Evolutionary conservation across 2,797 vertebrate species (phyloP), one percentile per base, ranked within the genome.

Genomic region (Semaprochilodus insignis): DNA sequence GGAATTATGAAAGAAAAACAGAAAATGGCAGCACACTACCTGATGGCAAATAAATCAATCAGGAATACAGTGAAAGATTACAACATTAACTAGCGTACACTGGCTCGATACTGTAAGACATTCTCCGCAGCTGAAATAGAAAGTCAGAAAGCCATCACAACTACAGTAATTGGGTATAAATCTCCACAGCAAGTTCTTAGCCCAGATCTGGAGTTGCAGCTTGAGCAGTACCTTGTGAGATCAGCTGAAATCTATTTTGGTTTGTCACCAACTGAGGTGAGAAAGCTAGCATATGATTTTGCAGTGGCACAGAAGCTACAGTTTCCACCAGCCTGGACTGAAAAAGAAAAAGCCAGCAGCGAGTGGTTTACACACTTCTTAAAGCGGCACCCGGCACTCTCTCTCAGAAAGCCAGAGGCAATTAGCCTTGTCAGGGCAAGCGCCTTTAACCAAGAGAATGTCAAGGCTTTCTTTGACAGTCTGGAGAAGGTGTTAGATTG

Each of bases 241-340:
- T 31, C 31, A 31, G n/a, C n/a, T n/a, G n/a, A 83, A 16, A 83
- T 78, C n/a, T 83, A 83, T 73, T 78, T 81, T 40, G 71, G 69
- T 67, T 48, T 79, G 27, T 74, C 13, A 15, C 51, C 51, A 52
- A 52, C 11, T 52, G 7, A 52, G 51, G 51, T 79, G 14, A 79
- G 62, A 69, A 85, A 67, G 55, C 69, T 78, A 14, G 74, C 48
- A 51, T 85, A 81, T 10, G 44, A 78, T 34, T 77, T 81, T 40
- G 79, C 79, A 66, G 79, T 81, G 74, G 67, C 83, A 72, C 59
- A 81, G 11, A 13, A 52, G 3, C 51, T 15, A 1, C 11, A 52
- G 51, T 52, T 52, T 52, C 2, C 15, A 16, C 74, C 23, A 81
- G 40, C 54, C 10, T 83, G 62, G 82, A 34, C 34, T 31, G 77